Conservation (phyloP, 2,113 vertebrate species). For the Colossoma macropomum region DNA sequence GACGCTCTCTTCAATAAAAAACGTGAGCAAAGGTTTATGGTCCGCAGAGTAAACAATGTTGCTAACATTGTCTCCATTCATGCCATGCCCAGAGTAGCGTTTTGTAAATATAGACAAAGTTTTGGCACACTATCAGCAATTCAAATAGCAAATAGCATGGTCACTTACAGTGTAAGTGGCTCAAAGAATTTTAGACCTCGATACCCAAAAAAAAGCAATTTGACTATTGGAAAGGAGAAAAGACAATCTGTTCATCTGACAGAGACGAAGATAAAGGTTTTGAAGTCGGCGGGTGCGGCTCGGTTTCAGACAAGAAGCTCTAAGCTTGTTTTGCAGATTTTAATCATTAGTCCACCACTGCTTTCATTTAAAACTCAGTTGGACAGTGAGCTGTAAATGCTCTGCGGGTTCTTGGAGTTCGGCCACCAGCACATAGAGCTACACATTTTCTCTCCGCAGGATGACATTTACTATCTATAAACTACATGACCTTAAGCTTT, state of each 20-base stretch:
- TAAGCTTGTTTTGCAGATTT: constrained; percentile 30
- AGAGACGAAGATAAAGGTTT: not conserved
- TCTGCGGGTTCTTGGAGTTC: constrained; percentile 9
- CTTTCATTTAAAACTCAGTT: constrained; percentile 50
- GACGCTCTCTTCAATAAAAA: constrained; percentile 14
- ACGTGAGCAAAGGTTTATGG: not conserved
- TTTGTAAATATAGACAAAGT: not conserved
- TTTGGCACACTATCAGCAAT: constrained; percentile 1
- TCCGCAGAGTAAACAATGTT: not conserved
- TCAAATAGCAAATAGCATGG: constrained; percentile 5
- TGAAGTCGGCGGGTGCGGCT: not conserved
- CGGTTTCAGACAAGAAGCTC: constrained; percentile 2
- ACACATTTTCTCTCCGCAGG: constrained; percentile 6
- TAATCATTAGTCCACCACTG: constrained; percentile 22
- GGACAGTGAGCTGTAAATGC: constrained; percentile 37
- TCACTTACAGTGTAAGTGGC: constrained; percentile 5
- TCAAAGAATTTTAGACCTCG: not conserved
- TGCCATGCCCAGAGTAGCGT: not conserved
- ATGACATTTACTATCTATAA: constrained; percentile 11
- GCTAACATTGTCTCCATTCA: not conserved
- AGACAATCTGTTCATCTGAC: not conserved
- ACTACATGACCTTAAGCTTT: not conserved
- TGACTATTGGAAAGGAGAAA: not conserved
- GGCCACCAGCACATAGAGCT: constrained; percentile 5
- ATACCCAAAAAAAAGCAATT: not conserved